Percentiles rank a stretch among this genome's conserved stretches.
Conservation (phyloP, 2,113 vertebrate genomes). For the Psettodes erumei region DNA sequence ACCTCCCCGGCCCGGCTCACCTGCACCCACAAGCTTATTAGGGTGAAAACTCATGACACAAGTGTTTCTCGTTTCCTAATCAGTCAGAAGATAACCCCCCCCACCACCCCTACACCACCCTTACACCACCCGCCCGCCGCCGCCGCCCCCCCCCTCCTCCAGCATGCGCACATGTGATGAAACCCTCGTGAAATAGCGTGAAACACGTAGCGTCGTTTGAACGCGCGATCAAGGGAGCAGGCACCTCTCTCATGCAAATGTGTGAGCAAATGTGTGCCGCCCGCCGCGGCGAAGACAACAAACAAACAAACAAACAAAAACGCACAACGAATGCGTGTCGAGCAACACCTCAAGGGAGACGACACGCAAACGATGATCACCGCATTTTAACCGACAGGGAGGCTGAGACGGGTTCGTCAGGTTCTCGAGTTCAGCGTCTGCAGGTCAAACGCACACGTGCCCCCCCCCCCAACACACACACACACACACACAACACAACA, state of each 20-base stretch:
- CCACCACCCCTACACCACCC: not conserved
- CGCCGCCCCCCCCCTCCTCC: not conserved
- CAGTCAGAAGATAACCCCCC: conserved; percentile 55
- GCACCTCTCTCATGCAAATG: conserved; percentile 59
- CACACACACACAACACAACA: too few species aligned
- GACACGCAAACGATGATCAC: too few species aligned
- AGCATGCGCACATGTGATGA: conserved; percentile 66
- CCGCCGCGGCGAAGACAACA: too few species aligned
- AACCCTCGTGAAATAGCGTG: conserved; percentile 74
- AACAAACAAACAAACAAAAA: too few species aligned
- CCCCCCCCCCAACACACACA: too few species aligned
- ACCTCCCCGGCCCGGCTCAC: conserved; percentile 10
- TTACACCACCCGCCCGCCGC: not conserved
- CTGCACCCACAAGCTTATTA: conserved; percentile 58
- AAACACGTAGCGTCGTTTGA: conserved; percentile 70
- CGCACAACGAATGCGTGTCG: too few species aligned
- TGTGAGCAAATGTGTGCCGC: too few species aligned
- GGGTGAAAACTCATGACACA: conserved; percentile 63
- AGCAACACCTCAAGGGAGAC: too few species aligned
- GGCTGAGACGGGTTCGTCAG: too few species aligned
- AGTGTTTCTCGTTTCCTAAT: conserved; percentile 67
- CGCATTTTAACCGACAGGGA: too few species aligned
- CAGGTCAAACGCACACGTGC: too few species aligned
- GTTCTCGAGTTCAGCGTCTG: too few species aligned
- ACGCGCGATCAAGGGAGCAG: conserved; percentile 71